Evolutionary conservation across 2,797 vertebrate genomes (phyloP).

Genomic region (Labeo calbasu): DNA sequence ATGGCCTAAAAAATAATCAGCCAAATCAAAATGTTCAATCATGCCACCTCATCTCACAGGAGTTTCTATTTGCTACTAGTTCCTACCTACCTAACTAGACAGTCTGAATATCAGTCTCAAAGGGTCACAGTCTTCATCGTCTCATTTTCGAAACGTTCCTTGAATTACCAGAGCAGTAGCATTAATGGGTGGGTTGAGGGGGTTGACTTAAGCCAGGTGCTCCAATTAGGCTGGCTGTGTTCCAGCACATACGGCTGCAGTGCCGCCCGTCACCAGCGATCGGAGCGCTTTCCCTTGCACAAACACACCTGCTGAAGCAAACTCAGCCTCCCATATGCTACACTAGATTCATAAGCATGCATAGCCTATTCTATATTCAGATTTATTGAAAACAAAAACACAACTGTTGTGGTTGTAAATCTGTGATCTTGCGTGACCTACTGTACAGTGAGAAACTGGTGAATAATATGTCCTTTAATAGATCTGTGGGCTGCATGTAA

Average conservation of each 20-base stretch:
- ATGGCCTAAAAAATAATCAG: not conserved
- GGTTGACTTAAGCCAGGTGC: conserved; percentile 62
- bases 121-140: conserved; percentile 45
- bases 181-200: conserved; percentile 56
- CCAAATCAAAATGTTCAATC: not conserved
- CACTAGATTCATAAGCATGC: conserved; percentile 17
- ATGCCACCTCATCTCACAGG: not conserved
- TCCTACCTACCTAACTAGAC: conserved; percentile 42
- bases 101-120: conserved; percentile 13
- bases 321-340: conserved; percentile 50
- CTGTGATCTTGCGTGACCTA: not conserved
- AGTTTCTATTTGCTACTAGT: not conserved
- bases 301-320: conserved; percentile 56
- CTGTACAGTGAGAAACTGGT: not conserved
- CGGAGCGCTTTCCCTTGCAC: conserved; percentile 40
- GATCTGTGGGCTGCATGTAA: not conserved
- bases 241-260: conserved; percentile 57
- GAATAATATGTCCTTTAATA: not conserved
- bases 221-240: conserved; percentile 61
- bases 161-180: conserved; percentile 50
- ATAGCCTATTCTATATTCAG: not conserved
- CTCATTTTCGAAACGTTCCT: conserved; percentile 40
- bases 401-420: not conserved
- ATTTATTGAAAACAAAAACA: not conserved
- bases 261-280: conserved; percentile 48